phyloP scores from a whole-genome alignment of 2,888 invertebrate species.

The Erynnis tages region DNA sequence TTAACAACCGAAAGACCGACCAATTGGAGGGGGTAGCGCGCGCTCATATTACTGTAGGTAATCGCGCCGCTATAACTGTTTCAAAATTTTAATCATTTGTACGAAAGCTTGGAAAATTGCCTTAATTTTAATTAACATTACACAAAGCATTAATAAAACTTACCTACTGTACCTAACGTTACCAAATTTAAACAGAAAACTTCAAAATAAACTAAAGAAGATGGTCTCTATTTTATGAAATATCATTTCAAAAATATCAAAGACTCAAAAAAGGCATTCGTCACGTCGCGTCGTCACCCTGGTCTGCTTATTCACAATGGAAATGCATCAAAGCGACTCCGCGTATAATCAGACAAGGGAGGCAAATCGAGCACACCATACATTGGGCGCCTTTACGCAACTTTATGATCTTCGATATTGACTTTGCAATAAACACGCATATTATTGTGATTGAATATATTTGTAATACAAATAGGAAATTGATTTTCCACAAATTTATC shows the following conservation, averaged over 20 bases:
- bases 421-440: background rate
- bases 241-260: conserved; percentile 4
- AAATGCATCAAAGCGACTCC: conserved; percentile 55
- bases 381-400: background rate
- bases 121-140: too few species aligned
- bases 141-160: too few species aligned
- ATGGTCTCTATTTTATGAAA: background rate
- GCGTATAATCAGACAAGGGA: conserved; percentile 48
- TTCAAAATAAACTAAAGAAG: background rate
- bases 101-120: too few species aligned
- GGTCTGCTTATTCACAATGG: conserved; percentile 20
- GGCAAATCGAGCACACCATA: conserved; percentile 2
- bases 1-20: too few species aligned
- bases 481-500: too few species aligned
- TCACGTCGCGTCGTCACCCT: conserved; percentile 4
- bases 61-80: too few species aligned
- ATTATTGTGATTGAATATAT: background rate
- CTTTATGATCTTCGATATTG: background rate
- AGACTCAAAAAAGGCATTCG: conserved; percentile 7
- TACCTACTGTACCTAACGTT: too few species aligned
- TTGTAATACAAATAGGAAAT: too few species aligned
- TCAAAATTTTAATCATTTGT: too few species aligned
- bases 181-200: too few species aligned
- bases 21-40: too few species aligned
- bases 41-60: too few species aligned